These are phyloP conservation scores for Meta bourneti DNA, from an alignment of 2,888 invertebrate genomes.

Conservation along the genomic window DNA sequence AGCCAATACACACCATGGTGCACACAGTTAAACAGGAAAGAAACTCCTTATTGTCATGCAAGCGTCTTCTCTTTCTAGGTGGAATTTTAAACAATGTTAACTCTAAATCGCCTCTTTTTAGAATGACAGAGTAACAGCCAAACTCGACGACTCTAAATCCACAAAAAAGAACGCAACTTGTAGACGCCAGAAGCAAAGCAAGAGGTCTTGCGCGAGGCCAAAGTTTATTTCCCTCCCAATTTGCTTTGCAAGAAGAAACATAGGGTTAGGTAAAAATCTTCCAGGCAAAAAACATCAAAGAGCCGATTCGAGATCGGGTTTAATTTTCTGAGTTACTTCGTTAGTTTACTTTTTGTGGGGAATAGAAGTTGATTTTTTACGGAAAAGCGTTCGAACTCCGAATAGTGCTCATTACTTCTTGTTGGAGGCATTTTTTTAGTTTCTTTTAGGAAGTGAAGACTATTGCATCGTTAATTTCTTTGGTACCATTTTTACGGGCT, in stretches of 20 bases:
- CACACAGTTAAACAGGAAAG: too few relatives aligned
- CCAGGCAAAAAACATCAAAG: slow-evolving; percentile 39
- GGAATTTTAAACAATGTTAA: slow-evolving; percentile 33
- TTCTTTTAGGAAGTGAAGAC: too few relatives aligned
- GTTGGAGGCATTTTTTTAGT: too few relatives aligned
- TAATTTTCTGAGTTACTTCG: slow-evolving; percentile 52
- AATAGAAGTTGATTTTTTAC: slow-evolving; percentile 31
- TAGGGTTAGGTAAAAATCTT: slow-evolving; percentile 12
- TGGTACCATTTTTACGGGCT: too few relatives aligned
- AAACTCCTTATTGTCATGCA: too few relatives aligned
- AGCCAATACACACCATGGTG: too few relatives aligned
- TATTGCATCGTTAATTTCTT: too few relatives aligned
- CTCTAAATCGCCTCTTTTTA: not conserved
- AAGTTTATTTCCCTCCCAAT: slow-evolving; percentile 38
- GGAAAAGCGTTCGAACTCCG: not conserved
- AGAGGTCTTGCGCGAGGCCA: slow-evolving; percentile 4
- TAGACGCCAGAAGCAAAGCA: not conserved
- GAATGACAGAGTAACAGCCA: not conserved
- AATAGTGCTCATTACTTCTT: slow-evolving; percentile 22
- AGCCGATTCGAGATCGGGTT: slow-evolving; percentile 8
- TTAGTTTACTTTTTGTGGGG: slow-evolving; percentile 38
- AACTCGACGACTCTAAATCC: not conserved
- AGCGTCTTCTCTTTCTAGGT: not conserved
- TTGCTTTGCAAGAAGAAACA: slow-evolving; percentile 23
- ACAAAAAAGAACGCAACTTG: not conserved